Evolutionary conservation across 2,888 invertebrate species (phyloP), one percentile per base, ranked within the genome.

Genomic region (Drosophila fungiperda): DNA sequence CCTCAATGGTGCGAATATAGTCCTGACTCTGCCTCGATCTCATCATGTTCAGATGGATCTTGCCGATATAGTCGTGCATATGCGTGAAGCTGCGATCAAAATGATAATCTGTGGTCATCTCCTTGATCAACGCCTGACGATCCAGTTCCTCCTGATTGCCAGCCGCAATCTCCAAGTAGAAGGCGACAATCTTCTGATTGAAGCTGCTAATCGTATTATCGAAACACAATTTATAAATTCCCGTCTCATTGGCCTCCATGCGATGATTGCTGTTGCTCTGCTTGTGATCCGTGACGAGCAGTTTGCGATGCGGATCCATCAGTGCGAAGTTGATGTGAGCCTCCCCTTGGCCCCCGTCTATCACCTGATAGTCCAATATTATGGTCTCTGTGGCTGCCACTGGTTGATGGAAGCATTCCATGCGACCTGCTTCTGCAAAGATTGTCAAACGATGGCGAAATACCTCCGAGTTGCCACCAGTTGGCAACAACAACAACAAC

Each of bases 171-270:
- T 95, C 93, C 20, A 98, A 90, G 88, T 96, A 96, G 90, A 98
- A 97, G 91, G 96, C 97, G 0, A 98, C 96, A 1, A 97, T 96
- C 92, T 98, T 98, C 26, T 94, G 93, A 76, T 96, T 96, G 85
- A 96, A 97, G 0, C 95, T 93, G 91, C 97, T 97, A 91, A 96
- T 96, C 0, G 95, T 95, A 91, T 98, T 98, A 91, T 98, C 98
- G 83, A 98, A 97, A 89, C 98, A 98, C 82, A 98, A 94, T 80
- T 95, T 95, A 90, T 96, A 97, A 90, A 97, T 96, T 0, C 98
- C 98, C 3, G 94, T 94, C 42, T 94, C 87, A 0, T 92, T 78
- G 1, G 95, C 94, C 1, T 95, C 94, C 78, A 95, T 92, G 1
- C 95, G 93, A 89, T 96, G 96, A 0, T 94, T 93, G 15, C 40